Evolutionary conservation across 23 tunicate species (phyloP), one percentile per base, ranked within the genome.

Genomic region (Trididemnum miniatum): DNA sequence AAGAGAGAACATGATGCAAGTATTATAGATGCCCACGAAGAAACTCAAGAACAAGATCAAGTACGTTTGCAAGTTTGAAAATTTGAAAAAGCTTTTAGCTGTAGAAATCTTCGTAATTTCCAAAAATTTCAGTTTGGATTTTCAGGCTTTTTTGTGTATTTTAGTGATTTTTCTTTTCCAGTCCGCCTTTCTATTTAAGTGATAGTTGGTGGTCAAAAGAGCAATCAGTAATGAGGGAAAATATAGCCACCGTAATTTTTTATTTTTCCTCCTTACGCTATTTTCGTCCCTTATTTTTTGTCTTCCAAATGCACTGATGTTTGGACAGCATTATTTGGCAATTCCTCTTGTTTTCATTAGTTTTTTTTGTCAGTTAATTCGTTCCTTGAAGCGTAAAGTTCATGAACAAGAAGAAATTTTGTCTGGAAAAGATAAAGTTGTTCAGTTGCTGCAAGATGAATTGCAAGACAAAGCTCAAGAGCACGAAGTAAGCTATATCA

Each of bases 371-470:
- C 9, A 90, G 96, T 77, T 90, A 22, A 83, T 90, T 24, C 85
- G 84, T 20, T 72, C 90, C 15, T 65, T 90, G 79, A 90, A 90
- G 72, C 79, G 96, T 31, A 90, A 88, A 80, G 80, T 90, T 29
- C 96, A 90, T 57, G 96, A 90, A 52, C 96, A 90, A 59, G 96
- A 85, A 15, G 96, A 90, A 51, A 90, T 90, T 34, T 36, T 90
- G 86, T 54, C 81, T 20, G 96, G 96, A 62, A 90, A 90, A 65
- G 90, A 85, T 28, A 90, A 90, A 85, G 96, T 90, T 65, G 65
- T 90, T 81, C 76, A 81, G 38, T 77, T 90, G 18, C 72, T 90
- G 23, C 96, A 90, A 81, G 63, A 80, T 54, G 96, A 90, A 51
- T 32, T 88, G 25, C 52, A 83, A 3, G 96, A 90, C 74, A 81